Conservation (phyloP, 2,797 vertebrate species). For the Argya squamiceps region DNA sequence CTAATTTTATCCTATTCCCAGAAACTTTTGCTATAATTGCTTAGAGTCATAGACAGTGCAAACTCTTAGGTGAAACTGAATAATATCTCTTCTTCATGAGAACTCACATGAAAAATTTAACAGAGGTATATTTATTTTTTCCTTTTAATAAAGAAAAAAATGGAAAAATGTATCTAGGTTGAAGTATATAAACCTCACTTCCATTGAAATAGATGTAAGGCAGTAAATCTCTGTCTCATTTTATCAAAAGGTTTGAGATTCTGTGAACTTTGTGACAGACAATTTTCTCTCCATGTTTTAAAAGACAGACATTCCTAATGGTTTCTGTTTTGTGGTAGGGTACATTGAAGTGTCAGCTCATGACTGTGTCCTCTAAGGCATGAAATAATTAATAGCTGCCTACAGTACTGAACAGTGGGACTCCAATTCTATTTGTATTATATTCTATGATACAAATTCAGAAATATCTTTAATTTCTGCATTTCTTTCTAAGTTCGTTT, state of each 20-base stretch:
- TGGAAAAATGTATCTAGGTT: neutral
- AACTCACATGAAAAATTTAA: neutral
- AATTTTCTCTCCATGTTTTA: neutral
- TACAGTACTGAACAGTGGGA: neutral
- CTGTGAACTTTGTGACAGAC: neutral
- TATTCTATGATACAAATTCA: neutral
- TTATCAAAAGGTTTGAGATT: neutral
- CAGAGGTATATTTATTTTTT: neutral
- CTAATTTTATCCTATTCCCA: neutral
- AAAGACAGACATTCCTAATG: neutral
- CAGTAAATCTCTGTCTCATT: neutral
- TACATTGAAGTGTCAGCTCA: neutral
- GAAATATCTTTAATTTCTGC: neutral
- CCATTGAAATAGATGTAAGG: neutral
- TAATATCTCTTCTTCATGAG: neutral
- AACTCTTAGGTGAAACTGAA: neutral
- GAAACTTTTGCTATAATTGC: neutral
- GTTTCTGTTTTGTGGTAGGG: neutral
- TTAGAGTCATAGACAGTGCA: neutral
- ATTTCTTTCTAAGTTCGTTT: neutral
- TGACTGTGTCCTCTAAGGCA: neutral
- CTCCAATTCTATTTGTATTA: neutral
- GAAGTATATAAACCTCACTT: neutral
- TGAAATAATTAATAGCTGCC: neutral
- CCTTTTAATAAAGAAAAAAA: neutral